Evolutionary conservation across 2,797 vertebrate genomes (phyloP).

Genomic region (Enteromius unitaeniatus): DNA sequence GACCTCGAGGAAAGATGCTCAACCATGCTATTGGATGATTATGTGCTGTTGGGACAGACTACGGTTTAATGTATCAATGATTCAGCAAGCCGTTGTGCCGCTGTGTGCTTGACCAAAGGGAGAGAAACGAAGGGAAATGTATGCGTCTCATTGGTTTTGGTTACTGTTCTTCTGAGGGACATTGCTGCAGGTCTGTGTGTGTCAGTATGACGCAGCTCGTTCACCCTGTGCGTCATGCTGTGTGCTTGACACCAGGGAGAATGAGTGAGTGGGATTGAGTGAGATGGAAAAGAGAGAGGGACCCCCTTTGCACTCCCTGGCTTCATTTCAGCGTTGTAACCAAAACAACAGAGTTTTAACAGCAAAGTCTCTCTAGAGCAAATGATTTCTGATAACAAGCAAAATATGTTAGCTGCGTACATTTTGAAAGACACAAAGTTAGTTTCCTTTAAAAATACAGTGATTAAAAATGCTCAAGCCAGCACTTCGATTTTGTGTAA

Average conservation of each 20-base stretch:
- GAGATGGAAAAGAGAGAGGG: conserved; percentile 41
- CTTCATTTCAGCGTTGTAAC: conserved; percentile 22
- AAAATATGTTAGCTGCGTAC: neutral
- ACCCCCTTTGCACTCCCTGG: conserved; percentile 32
- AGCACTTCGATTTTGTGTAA: too few species aligned
- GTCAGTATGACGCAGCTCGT: conserved; percentile 53
- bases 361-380: neutral
- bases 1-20: neutral
- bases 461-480: too few species aligned
- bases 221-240: conserved; percentile 35
- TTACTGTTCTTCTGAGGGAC: conserved; percentile 29
- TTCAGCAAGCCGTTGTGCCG: neutral
- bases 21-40: neutral
- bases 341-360: conserved; percentile 9
- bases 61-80: neutral
- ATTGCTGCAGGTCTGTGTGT: conserved; percentile 36
- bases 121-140: neutral
- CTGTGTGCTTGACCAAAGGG: neutral
- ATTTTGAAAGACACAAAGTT: too few species aligned
- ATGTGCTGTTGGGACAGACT: neutral
- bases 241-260: conserved; percentile 29
- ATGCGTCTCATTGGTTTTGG: neutral
- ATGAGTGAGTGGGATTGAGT: conserved; percentile 33
- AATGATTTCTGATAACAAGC: neutral
- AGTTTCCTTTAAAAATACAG: too few species aligned